phyloP scores from a whole-genome alignment of 2,888 invertebrate genomes.

The Copidosoma aretas region DNA sequence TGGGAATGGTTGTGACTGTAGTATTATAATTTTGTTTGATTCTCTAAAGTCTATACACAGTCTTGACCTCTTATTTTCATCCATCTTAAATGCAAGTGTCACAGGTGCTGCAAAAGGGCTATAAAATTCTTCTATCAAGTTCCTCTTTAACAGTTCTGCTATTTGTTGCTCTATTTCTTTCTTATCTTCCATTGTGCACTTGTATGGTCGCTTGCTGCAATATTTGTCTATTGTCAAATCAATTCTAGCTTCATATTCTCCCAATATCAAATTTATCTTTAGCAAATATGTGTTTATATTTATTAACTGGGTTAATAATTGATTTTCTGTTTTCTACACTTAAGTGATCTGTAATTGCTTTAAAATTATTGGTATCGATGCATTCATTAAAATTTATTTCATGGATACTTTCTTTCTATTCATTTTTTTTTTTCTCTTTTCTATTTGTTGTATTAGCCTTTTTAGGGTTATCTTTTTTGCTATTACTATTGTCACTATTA shows the following conservation, averaged over 20 bases:
- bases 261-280: slow-evolving; percentile 5
- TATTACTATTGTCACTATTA: slow-evolving; percentile 7
- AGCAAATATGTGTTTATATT: not conserved
- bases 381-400: too few relatives aligned
- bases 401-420: too few relatives aligned
- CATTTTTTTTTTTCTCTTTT: too few relatives aligned
- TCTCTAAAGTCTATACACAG: slow-evolving; percentile 9
- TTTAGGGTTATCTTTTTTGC: not conserved
- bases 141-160: slow-evolving; percentile 12
- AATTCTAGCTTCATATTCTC: not conserved
- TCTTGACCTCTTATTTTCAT: not conserved
- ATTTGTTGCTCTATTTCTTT: slow-evolving; percentile 24
- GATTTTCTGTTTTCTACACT: too few relatives aligned
- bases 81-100: not conserved
- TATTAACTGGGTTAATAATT: not conserved
- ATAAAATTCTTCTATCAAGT: slow-evolving; percentile 37
- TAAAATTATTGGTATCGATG: too few relatives aligned
- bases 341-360: too few relatives aligned
- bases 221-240: slow-evolving; percentile 35
- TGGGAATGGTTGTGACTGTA: slow-evolving; percentile 2
- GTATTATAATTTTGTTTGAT: not conserved
- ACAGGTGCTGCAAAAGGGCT: slow-evolving; percentile 7
- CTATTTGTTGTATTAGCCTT: too few relatives aligned
- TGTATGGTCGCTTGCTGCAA: slow-evolving; percentile 37
- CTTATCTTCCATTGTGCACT: not conserved